Evolutionary conservation across 2,888 invertebrate species (phyloP).

Genomic region (Eurytoma californica): DNA sequence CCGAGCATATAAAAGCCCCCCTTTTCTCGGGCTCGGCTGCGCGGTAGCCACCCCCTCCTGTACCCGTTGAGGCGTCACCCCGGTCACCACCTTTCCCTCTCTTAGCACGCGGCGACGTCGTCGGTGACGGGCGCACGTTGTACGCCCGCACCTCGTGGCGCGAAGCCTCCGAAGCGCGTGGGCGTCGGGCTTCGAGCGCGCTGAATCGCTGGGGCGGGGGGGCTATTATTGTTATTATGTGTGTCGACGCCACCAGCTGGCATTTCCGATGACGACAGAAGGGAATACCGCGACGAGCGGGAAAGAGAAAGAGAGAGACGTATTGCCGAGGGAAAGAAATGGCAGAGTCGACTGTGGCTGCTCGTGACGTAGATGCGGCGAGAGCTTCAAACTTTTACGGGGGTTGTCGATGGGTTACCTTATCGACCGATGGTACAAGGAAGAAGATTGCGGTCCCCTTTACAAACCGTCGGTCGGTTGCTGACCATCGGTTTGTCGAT

Average conservation of each 20-base stretch:
- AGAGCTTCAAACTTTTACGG: background rate
- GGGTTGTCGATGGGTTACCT: background rate
- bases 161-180: constrained; percentile 4
- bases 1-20: constrained; percentile 36
- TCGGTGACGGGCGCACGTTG: too few species aligned
- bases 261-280: constrained; percentile 34
- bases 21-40: constrained; percentile 34
- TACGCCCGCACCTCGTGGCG: too few species aligned
- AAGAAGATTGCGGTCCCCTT: too few species aligned
- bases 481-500: too few species aligned
- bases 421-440: background rate
- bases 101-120: background rate
- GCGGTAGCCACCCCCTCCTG: constrained; percentile 49
- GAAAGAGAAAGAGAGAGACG: background rate
- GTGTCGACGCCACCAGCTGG: constrained; percentile 28
- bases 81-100: background rate
- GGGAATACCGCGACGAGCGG: background rate
- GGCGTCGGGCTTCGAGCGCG: background rate
- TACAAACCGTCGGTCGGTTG: too few species aligned
- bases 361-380: background rate
- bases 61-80: constrained; percentile 48
- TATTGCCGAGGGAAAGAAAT: too few species aligned
- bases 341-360: background rate
- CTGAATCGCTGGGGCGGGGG: background rate
- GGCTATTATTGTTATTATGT: constrained; percentile 31